Evolutionary conservation across 2,797 vertebrate species (phyloP), one percentile per base, ranked within the genome.

Genomic region (Dicrostonyx torquatus): DNA sequence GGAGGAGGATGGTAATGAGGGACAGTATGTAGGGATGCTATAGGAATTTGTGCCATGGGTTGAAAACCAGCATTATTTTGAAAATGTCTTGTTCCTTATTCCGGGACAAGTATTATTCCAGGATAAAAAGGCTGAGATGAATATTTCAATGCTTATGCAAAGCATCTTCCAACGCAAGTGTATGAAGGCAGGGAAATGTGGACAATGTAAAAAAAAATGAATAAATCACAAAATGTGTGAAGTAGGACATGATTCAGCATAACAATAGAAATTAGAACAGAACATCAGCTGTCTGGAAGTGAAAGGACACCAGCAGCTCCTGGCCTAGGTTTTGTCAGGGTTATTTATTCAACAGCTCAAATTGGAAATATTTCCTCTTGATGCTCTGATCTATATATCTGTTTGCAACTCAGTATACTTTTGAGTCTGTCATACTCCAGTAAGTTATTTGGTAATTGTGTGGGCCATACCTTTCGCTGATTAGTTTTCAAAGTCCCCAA

Each of bases 401-500:
- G 18, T 45, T 64, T 50, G 37, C 29, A 64, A 91, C 45, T 83
- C 75, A 89, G 37, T 55, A 68, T 13, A 62, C 20, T 75, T 5
- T 37, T 73, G 20, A 83, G 72, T 78, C 91, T 60, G 40, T 20
- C 37, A 45, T 60, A 40, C 60, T 73, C 76, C 87, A 90, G 4
- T 60, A 26, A 66, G 2, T 78, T 43, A 10, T 87, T 40, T 58
- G n/a, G 15, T 37, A 80, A 13, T 26, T 80, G 53, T 60, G 55
- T 13, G 20, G 40, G 77, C 20, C 50, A 50, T 12, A 66, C 10
- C 72, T 89, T 93, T 89, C 73, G 86, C 26, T 68, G n/a, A 87
- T 70, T 89, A 48, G 40, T 73, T 93, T 93, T 40, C 89, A 60
- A 96, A 53, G 78, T 53, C 43, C 53, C n/a, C 40, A 26, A 75